Base-by-base conservation (phyloP, 2,888 invertebrate species). In the Diadegma fenestrale region DNA sequence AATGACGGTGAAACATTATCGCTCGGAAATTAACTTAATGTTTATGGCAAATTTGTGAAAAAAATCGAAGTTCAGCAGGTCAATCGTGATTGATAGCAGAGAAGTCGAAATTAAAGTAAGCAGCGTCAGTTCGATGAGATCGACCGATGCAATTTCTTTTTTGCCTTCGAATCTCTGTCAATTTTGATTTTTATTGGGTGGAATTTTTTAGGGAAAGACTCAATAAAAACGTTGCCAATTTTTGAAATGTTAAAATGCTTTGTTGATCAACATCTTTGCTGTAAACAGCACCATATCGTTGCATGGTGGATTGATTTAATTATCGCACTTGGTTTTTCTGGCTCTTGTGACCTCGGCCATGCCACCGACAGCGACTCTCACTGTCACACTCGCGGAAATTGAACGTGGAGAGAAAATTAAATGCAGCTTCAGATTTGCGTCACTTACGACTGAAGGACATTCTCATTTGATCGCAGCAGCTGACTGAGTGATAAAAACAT, bases 331-430 rank as follows among this genome's bases (percentile, higher is more conserved):
- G 19, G 41, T 48, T 45, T 69, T 64, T 64, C 41, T 37, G n/a
- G 68, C 30, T 64, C 41, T 58, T 17, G 63, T 41, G 79, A 82
- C 82, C 85, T 85, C 85, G 82, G 69, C 71, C 54, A 58, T 41
- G 45, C 26, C 37, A 64, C 51, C 78, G 26, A 43, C 78, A 75
- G 41, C 79, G 77, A 68, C 69, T 78, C 51, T 64, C 72, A 54
- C 41, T 45, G 30, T 26, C 19, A 37, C 14, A 48, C 64, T 73
- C 72, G 64, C 45, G 26, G 45, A 73, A 66, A 41, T 26, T 22
- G 10, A 22, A 41, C 3, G 17, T 43, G 33, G 10, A 26, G n/a
- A 37, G 64, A 58, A 37, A n/a, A 61, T 71, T 61, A 26, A 37
- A 26, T 45, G 17, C 30, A 43, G 41, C 30, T 80, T 33, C 10